phyloP scores from a whole-genome alignment of 2,888 invertebrate genomes.

The Sarcophaga variegata region DNA sequence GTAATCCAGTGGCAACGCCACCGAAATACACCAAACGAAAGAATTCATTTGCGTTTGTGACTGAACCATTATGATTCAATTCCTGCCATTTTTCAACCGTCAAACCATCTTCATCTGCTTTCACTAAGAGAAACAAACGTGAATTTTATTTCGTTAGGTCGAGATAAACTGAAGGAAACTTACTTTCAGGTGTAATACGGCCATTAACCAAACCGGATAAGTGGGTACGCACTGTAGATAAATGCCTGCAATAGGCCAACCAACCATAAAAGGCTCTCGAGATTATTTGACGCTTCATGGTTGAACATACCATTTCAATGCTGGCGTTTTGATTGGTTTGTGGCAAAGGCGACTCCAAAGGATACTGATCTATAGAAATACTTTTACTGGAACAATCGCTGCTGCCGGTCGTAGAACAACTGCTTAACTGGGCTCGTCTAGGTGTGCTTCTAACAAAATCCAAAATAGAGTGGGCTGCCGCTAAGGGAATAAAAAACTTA shows the following conservation, averaged over 20 bases:
- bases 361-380: slow-evolving; percentile 82
- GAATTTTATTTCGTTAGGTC: neutral
- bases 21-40: slow-evolving; percentile 93
- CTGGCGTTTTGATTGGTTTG: slow-evolving; percentile 83
- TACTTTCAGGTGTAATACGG: slow-evolving; percentile 86
- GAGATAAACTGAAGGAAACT: neutral
- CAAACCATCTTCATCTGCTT: slow-evolving; percentile 87
- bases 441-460: slow-evolving; percentile 83
- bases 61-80: slow-evolving; percentile 85
- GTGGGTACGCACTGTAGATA: slow-evolving; percentile 96
- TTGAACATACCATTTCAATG: slow-evolving; percentile 92
- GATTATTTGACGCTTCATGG: slow-evolving; percentile 96
- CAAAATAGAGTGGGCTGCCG: slow-evolving; percentile 87
- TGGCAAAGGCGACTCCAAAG: slow-evolving; percentile 76
- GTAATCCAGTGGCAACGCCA: slow-evolving; percentile 90
- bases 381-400: slow-evolving; percentile 86
- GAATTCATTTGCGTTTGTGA: slow-evolving; percentile 87
- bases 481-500: slow-evolving; percentile 78
- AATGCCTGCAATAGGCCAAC: slow-evolving; percentile 96
- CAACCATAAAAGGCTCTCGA: slow-evolving; percentile 98
- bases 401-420: slow-evolving; percentile 86
- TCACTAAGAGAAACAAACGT: slow-evolving; percentile 81
- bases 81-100: slow-evolving; percentile 89
- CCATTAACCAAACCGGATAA: slow-evolving; percentile 93
- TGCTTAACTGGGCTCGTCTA: slow-evolving; percentile 83